phyloP scores from a whole-genome alignment of 2,888 invertebrate genomes.

The Leptothorax acervorum region DNA sequence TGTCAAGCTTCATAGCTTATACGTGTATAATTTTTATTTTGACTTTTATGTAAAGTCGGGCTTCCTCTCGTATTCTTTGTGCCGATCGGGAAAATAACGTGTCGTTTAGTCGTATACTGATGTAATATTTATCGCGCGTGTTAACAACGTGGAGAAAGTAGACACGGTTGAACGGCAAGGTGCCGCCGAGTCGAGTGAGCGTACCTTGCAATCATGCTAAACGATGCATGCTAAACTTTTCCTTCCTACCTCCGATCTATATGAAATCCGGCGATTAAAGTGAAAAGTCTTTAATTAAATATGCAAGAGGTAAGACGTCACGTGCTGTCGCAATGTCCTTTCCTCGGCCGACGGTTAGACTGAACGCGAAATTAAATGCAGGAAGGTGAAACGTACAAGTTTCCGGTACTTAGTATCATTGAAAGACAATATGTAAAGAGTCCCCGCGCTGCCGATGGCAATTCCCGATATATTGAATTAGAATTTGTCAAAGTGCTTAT shows the following conservation, averaged over 20 bases:
- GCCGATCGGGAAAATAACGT: background rate
- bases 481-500: slow-evolving; percentile 39
- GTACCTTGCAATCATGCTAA: slow-evolving; percentile 8
- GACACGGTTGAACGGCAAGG: slow-evolving; percentile 14
- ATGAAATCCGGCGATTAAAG: slow-evolving; percentile 7
- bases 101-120: background rate
- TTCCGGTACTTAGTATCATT: background rate
- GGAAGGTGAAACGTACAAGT: background rate
- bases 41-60: background rate
- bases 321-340: background rate
- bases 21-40: background rate
- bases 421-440: background rate
- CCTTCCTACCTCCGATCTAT: background rate
- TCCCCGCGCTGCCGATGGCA: slow-evolving; percentile 59
- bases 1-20: background rate
- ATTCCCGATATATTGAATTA: slow-evolving; percentile 12
- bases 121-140: background rate
- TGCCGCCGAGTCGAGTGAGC: background rate
- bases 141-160: slow-evolving; percentile 15
- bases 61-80: background rate
- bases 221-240: slow-evolving; percentile 6
- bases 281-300: background rate
- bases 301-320: background rate
- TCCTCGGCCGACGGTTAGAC: slow-evolving; percentile 3
- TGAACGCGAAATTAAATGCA: background rate